Conservation (phyloP, 53 echinoderm and acorn worm genomes). For the Stichopus horrens region DNA sequence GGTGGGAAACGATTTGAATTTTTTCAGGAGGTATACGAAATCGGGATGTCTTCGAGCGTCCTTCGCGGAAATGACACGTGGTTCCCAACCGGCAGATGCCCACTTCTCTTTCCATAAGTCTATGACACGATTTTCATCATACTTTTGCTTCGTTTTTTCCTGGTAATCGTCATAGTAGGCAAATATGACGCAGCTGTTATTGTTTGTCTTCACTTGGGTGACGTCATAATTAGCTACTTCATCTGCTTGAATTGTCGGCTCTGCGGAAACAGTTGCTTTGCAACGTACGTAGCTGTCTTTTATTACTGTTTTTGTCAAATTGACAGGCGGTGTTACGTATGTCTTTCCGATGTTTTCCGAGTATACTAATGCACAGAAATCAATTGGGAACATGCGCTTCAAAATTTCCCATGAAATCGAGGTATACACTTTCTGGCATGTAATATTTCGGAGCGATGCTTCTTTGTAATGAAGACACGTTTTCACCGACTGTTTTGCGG, state of each 20-base stretch:
- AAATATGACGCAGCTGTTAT: neutral
- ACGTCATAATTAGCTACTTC: neutral
- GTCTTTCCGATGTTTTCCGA: neutral
- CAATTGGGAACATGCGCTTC: neutral
- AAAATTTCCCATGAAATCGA: neutral
- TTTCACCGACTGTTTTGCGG: neutral
- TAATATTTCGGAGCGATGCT: neutral
- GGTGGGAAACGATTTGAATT: neutral
- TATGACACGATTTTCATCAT: neutral
- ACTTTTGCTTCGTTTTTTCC: no score
- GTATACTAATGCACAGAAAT: conserved; percentile 14
- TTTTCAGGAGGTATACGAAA: neutral
- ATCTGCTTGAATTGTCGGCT: no score
- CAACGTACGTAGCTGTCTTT: neutral
- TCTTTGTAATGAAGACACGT: neutral
- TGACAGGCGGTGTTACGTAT: neutral
- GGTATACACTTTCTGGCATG: neutral
- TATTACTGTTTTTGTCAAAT: neutral
- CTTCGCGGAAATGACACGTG: neutral
- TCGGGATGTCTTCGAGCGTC: conserved; percentile 1
- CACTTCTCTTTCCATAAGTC: neutral
- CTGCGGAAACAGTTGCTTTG: neutral
- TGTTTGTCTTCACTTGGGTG: neutral
- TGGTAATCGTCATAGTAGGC: neutral
- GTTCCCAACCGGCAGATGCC: conserved; percentile 17